Base-by-base conservation (phyloP, 1,140 invertebrate genomes). In the Drosophila ficusphila region DNA sequence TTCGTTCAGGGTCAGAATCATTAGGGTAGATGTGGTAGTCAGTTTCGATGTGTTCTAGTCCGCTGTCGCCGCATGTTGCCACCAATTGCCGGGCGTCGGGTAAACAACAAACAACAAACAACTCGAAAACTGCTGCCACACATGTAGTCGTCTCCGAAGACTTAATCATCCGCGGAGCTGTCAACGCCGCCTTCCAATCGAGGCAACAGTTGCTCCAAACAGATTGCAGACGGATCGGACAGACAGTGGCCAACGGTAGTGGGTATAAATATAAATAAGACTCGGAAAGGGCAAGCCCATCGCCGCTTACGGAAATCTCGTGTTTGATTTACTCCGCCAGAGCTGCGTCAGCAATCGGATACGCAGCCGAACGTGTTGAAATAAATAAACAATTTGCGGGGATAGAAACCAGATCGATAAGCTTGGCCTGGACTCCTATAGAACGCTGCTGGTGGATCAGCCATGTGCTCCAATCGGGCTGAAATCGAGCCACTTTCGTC, bases 1-100 rank as follows among this genome's bases (percentile, higher is more conserved):
- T 81, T 79, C 77, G 77, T 79, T 81, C 76, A 79, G 71, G 77
- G 76, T 81, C 77, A 79, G 53, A 79, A 76, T 79, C 77, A 79
- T 79, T 81, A 81, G 57, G 56, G 57, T 57, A 58, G 65, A 60
- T 54, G 44, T 44, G 23, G 42, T 9, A 57, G 34, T 44, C 18
- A 9, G 42, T 23, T 46, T 4, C 2, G 18, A 7, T 60, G 9
- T 41, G 34, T 56, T 61, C 33, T 31, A 23, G 12, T n/a, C 16
- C 51, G 36, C 36, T 42, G 70, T 47, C 57, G 51, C 62, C 44
- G 76, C 76, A 74, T 70, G 61, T 38, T 78, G 76, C 41, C 42
- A 23, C 51, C 60, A 41, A 44, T 44, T 44, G 76, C 56, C 65
- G 67, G 61, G 76, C 52, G 77, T 62, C 71, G 74, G 56, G 46